Percentiles rank a stretch among this genome's conserved stretches.
Conservation (phyloP, 2,888 invertebrate species). For the Xanthorhoe designata region DNA sequence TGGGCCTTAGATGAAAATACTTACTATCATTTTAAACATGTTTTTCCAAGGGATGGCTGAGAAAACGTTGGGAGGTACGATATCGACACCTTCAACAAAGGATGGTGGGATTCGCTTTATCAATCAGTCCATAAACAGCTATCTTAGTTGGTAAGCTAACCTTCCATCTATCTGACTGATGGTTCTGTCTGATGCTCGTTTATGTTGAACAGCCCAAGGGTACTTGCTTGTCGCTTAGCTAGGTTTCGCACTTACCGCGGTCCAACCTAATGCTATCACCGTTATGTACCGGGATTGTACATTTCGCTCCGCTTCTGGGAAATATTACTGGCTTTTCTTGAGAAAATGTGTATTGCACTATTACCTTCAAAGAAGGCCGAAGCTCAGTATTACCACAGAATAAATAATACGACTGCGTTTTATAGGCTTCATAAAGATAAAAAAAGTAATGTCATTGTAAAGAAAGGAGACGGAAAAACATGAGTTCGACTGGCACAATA, state of each 20-base stretch:
- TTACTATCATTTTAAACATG: neutral
- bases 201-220: conserved; percentile 4
- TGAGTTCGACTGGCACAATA: too few relatives aligned
- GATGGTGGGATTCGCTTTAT: too few relatives aligned
- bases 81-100: too few relatives aligned
- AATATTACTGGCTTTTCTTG: conserved; percentile 36
- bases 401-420: neutral
- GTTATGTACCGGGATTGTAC: conserved; percentile 45
- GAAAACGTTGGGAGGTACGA: too few relatives aligned
- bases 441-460: neutral
- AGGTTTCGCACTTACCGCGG: conserved; percentile 23
- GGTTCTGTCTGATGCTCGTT: neutral
- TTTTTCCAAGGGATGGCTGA: too few relatives aligned
- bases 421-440: too few relatives aligned
- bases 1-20: neutral
- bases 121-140: neutral
- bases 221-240: conserved; percentile 13
- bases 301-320: conserved; percentile 43
- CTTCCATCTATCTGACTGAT: too few relatives aligned
- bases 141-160: too few relatives aligned
- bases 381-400: neutral
- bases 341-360: conserved; percentile 28
- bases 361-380: conserved; percentile 9
- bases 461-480: neutral
- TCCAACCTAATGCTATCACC: conserved; percentile 43